Evolutionary conservation across 2,113 vertebrate genomes (phyloP).

Genomic region (Peucedramus taeniatus): DNA sequence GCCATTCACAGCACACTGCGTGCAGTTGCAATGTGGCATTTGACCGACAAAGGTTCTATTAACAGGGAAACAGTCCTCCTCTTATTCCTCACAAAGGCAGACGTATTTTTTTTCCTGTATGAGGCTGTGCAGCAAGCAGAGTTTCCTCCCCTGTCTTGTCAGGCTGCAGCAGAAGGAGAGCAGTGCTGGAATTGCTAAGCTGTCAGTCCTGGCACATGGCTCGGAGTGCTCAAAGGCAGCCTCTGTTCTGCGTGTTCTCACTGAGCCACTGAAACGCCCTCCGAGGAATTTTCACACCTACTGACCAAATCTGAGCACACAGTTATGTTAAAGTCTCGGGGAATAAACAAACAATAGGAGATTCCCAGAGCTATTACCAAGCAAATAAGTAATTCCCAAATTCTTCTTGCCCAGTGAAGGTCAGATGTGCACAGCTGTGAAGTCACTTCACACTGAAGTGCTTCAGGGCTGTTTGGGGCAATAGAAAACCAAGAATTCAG

Average conservation of each 20-base stretch:
- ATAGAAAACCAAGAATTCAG: neutral
- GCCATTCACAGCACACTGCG: neutral
- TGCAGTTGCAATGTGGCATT: neutral
- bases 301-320: neutral
- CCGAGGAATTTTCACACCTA: slow-evolving; percentile 46
- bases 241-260: neutral
- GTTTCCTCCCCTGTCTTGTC: neutral
- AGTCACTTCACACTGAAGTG: neutral
- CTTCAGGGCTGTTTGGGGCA: neutral
- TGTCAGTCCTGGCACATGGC: neutral
- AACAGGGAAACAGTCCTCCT: neutral
- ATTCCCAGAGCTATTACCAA: slow-evolving; percentile 8
- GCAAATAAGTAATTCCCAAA: slow-evolving; percentile 29
- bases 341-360: slow-evolving; percentile 54
- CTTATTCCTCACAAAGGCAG: neutral
- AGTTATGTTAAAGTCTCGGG: neutral
- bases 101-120: neutral
- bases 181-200: neutral
- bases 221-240: neutral
- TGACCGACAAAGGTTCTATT: neutral
- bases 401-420: neutral
- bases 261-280: neutral
- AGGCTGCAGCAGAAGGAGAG: neutral
- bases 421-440: neutral
- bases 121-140: neutral